Evolutionary conservation across 2,113 vertebrate species (phyloP).

Genomic region (Neodon shergylaensis): DNA sequence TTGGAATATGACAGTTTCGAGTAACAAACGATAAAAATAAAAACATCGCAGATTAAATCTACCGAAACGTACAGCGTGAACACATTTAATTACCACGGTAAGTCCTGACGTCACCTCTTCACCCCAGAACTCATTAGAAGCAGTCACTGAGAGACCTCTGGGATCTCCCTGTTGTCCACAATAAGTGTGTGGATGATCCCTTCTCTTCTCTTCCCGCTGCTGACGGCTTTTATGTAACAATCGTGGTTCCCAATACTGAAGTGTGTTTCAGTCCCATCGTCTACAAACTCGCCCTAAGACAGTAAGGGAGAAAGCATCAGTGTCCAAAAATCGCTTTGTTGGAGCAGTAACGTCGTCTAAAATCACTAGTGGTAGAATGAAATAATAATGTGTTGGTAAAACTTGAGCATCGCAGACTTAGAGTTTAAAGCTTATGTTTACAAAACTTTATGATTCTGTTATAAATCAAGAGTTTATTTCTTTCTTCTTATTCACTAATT

Average conservation of each 20-base stretch:
- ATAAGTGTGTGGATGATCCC: conserved; percentile 97
- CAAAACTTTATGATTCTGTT: background rate
- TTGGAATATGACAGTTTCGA: conserved; percentile 74
- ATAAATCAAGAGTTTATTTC: background rate
- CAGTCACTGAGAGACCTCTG: conserved; percentile 90
- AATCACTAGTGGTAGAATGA: background rate
- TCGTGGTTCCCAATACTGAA: conserved; percentile 93
- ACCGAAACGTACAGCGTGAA: conserved; percentile 77
- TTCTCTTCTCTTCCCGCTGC: conserved; percentile 95
- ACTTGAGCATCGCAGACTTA: background rate
- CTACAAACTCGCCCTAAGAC: conserved; percentile 96
- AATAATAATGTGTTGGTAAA: background rate
- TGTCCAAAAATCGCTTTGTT: background rate
- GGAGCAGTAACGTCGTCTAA: background rate
- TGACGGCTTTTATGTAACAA: conserved; percentile 97
- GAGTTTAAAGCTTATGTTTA: background rate
- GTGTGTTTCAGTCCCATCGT: conserved; percentile 98
- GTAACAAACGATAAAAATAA: conserved; percentile 78
- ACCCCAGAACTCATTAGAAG: conserved; percentile 56
- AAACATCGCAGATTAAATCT: conserved; percentile 77
- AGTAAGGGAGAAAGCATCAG: conserved; percentile 42
- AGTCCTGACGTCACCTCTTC: conserved; percentile 71
- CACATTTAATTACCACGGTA: conserved; percentile 80
- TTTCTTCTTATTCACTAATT: background rate
- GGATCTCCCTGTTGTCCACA: conserved; percentile 93